phyloP scores from a whole-genome alignment of 2,888 invertebrate species.

The Neocrepidodera transversa region DNA sequence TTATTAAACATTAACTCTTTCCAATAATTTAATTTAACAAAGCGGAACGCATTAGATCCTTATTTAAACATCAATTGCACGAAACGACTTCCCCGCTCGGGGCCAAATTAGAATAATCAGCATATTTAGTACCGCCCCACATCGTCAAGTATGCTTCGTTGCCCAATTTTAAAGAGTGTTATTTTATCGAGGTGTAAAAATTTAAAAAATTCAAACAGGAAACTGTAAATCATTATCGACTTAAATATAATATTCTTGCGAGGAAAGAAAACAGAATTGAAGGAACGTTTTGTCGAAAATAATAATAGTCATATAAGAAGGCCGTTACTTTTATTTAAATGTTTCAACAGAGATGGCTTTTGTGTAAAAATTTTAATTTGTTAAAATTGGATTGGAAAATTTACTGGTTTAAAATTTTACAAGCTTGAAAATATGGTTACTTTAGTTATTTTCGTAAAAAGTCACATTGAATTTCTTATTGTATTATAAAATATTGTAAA shows the following conservation, averaged over 20 bases:
- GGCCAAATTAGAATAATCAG: slow-evolving; percentile 12
- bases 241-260: slow-evolving; percentile 13
- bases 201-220: slow-evolving; percentile 22
- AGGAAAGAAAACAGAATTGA: slow-evolving; percentile 20
- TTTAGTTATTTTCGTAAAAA: too few relatives aligned
- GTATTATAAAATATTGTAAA: too few relatives aligned
- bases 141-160: slow-evolving; percentile 7
- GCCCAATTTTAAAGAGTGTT: slow-evolving; percentile 9
- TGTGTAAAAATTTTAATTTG: too few relatives aligned
- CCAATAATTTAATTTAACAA: slow-evolving; percentile 4
- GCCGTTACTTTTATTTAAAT: slow-evolving; percentile 14
- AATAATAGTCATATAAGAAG: slow-evolving; percentile 28
- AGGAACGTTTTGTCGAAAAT: slow-evolving; percentile 15
- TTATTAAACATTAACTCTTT: too few relatives aligned
- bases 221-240: slow-evolving; percentile 16
- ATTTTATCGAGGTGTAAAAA: slow-evolving; percentile 18
- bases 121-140: slow-evolving; percentile 2
- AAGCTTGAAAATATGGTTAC: too few relatives aligned
- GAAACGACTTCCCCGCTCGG: neutral
- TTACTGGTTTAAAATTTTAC: too few relatives aligned
- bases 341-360: neutral
- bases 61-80: slow-evolving; percentile 4
- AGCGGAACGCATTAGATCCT: slow-evolving; percentile 6
- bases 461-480: too few relatives aligned
- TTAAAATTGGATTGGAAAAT: too few relatives aligned